Evolutionary conservation across 2,888 invertebrate genomes (phyloP).

Genomic region (Napeogenes sylphis): DNA sequence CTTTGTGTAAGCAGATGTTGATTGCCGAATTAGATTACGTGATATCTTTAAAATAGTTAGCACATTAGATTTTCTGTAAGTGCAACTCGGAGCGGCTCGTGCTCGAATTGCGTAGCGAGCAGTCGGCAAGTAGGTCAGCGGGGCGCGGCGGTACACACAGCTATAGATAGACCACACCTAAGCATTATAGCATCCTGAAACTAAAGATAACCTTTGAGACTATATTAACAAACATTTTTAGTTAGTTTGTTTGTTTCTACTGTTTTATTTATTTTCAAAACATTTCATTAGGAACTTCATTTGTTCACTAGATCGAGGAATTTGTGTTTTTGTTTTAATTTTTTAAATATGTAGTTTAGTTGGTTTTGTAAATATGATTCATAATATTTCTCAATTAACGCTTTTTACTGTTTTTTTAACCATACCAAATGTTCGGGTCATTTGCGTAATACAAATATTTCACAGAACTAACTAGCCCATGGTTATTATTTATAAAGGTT

Average conservation of each 20-base stretch:
- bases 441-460: slow-evolving; percentile 2
- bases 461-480: not conserved
- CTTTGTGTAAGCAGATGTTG: not conserved
- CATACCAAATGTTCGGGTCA: not conserved
- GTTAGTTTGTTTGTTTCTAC: too few relatives aligned
- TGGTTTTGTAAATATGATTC: not conserved
- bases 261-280: too few relatives aligned
- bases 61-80: slow-evolving; percentile 29
- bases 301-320: too few relatives aligned
- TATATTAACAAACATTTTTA: slow-evolving; percentile 12
- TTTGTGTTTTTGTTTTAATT: too few relatives aligned
- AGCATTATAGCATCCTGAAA: slow-evolving; percentile 32
- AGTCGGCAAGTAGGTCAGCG: slow-evolving; percentile 72
- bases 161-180: slow-evolving; percentile 30
- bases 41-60: slow-evolving; percentile 25
- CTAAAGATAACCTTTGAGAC: slow-evolving; percentile 8
- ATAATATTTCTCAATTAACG: not conserved
- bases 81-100: slow-evolving; percentile 56
- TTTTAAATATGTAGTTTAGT: too few relatives aligned
- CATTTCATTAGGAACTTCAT: too few relatives aligned
- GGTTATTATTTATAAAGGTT: too few relatives aligned
- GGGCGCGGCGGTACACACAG: slow-evolving; percentile 43
- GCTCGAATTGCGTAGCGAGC: slow-evolving; percentile 71
- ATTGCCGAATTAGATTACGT: slow-evolving; percentile 17
- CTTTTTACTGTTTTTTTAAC: not conserved